These are phyloP conservation scores for Drosophila oshimai DNA, from an alignment of 1,140 invertebrate species.

Conservation along the genomic window DNA sequence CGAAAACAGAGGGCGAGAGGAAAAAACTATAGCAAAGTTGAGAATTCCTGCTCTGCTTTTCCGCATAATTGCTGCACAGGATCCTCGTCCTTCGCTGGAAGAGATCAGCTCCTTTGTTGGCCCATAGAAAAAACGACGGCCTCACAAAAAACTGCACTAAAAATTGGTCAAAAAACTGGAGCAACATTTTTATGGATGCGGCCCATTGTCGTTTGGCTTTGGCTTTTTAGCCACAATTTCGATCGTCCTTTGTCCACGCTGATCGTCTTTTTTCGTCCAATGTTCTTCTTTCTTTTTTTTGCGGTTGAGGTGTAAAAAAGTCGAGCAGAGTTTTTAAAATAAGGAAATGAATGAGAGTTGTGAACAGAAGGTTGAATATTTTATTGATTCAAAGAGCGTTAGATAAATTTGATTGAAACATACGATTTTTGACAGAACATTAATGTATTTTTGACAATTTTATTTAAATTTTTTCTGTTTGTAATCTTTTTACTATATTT, in stretches of 20 bases:
- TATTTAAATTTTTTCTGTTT: no score
- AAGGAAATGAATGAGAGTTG: background rate
- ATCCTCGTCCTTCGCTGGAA: slow-evolving; percentile 20
- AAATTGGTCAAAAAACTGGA: slow-evolving; percentile 82
- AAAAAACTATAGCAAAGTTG: slow-evolving; percentile 40
- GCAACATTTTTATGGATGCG: slow-evolving; percentile 58
- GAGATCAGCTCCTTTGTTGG: slow-evolving; percentile 38
- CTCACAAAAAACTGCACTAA: slow-evolving; percentile 81
- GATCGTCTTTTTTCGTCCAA: slow-evolving; percentile 13
- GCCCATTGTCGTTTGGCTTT: slow-evolving; percentile 26
- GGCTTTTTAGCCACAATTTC: slow-evolving; percentile 44
- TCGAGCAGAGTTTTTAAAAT: slow-evolving; percentile 8
- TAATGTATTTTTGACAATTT: no score
- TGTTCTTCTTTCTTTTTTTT: slow-evolving; percentile 20
- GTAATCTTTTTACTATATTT: no score
- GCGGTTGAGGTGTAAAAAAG: slow-evolving; percentile 43
- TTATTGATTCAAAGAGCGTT: background rate
- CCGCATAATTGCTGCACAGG: slow-evolving; percentile 51
- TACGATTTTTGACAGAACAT: background rate
- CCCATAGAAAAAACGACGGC: slow-evolving; percentile 36
- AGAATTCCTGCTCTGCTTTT: slow-evolving; percentile 39
- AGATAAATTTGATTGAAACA: background rate
- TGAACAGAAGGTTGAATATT: background rate
- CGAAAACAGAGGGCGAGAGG: slow-evolving; percentile 9
- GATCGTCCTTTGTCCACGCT: slow-evolving; percentile 23